phyloP scores from a whole-genome alignment of 2,888 invertebrate genomes.

The Dexiosoma caninum region DNA sequence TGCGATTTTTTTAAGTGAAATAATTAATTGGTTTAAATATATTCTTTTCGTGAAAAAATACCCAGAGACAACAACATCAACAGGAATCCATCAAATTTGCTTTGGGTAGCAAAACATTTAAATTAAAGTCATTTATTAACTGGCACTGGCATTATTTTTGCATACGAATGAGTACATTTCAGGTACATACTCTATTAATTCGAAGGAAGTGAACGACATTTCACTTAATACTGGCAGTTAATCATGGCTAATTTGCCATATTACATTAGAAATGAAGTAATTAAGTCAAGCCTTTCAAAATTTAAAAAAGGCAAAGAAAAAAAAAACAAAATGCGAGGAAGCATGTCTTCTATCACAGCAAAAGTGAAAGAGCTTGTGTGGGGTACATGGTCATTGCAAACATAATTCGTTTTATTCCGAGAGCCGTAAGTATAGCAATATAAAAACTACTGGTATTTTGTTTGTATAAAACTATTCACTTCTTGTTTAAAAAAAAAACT shows the following conservation, averaged over 20 bases:
- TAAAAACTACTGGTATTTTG: too few relatives aligned
- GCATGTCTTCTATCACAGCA: too few relatives aligned
- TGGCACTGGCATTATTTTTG: neutral
- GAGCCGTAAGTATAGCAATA: too few relatives aligned
- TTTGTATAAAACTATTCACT: too few relatives aligned
- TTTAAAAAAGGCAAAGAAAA: too few relatives aligned
- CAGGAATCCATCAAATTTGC: constrained; percentile 14
- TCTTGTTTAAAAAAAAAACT: too few relatives aligned
- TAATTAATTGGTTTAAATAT: constrained; percentile 50
- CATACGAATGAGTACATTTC: neutral
- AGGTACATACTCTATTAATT: neutral
- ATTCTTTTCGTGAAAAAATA: neutral
- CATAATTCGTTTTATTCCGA: too few relatives aligned
- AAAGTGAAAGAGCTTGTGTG: too few relatives aligned
- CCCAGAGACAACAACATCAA: constrained; percentile 4
- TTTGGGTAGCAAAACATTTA: constrained; percentile 10
- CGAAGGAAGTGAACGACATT: neutral
- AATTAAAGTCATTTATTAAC: constrained; percentile 30
- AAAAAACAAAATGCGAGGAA: too few relatives aligned
- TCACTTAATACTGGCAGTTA: neutral
- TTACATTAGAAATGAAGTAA: neutral
- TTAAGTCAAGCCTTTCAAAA: neutral
- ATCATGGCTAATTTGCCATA: neutral
- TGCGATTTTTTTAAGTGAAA: neutral
- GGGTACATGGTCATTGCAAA: too few relatives aligned